Evolutionary conservation across 2,113 vertebrate genomes (phyloP).

Genomic region (Chamaetylas fuelleborni): DNA sequence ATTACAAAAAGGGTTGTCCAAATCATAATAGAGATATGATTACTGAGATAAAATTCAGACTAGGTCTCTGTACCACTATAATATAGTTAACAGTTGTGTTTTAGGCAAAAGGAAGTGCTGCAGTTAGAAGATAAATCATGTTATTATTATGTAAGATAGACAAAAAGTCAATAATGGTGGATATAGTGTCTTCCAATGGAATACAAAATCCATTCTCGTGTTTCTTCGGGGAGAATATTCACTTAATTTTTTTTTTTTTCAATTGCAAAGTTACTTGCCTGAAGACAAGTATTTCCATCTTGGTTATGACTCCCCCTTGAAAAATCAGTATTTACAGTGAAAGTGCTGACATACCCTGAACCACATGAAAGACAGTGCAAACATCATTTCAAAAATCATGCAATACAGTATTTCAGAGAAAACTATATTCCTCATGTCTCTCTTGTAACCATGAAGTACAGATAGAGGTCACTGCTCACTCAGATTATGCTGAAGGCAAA

Average conservation of each 20-base stretch:
- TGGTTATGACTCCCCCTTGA: neutral
- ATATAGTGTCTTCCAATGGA: neutral
- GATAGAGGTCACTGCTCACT: neutral
- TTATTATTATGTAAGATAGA: neutral
- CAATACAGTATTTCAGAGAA: neutral
- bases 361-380: neutral
- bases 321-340: neutral
- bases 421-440: neutral
- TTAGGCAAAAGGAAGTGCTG: neutral
- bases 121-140: neutral
- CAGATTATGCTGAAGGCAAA: neutral
- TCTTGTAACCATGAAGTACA: neutral
- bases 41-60: neutral
- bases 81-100: neutral
- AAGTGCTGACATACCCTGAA: neutral
- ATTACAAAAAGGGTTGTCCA: neutral
- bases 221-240: neutral
- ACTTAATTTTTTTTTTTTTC: neutral
- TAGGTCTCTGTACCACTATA: neutral
- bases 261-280: neutral
- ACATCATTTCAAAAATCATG: neutral
- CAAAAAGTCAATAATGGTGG: neutral
- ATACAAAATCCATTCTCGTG: neutral
- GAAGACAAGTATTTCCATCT: neutral
- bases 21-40: neutral